Conservation (phyloP, 2,113 vertebrate species). For the Caranx melampygus region DNA sequence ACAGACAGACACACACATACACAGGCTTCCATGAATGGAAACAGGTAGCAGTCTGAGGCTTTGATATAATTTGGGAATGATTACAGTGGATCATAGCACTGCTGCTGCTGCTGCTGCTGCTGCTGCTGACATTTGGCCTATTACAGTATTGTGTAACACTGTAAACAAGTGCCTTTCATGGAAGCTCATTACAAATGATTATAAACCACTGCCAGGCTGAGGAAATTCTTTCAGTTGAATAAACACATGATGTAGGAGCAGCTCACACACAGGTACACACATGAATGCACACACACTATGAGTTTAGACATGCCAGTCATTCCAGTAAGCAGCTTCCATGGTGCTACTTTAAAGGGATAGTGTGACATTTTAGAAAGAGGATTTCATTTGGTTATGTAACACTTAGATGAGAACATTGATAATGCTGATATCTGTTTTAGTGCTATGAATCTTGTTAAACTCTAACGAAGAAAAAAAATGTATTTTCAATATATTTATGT, state of each 20-base stretch:
- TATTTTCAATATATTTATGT: no score
- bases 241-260: conserved; percentile 49
- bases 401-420: no score
- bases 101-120: conserved; percentile 8
- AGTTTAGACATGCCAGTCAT: conserved; percentile 29
- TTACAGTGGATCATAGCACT: conserved; percentile 11
- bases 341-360: neutral
- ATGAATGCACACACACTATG: neutral
- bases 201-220: conserved; percentile 17
- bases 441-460: no score
- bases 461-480: no score
- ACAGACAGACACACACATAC: conserved; percentile 10
- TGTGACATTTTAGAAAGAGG: neutral
- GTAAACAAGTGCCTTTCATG: conserved; percentile 52
- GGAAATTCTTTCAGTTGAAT: conserved; percentile 34
- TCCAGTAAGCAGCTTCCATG: neutral
- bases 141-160: conserved; percentile 21
- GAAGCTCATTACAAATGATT: conserved; percentile 23
- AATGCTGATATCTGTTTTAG: neutral
- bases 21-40: conserved; percentile 40
- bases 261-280: conserved; percentile 4
- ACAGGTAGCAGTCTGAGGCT: conserved; percentile 11
- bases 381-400: neutral
- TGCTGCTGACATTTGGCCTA: conserved; percentile 6
- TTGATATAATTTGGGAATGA: conserved; percentile 20